A percentile compares a stretch with the other conserved stretches of the same genome.
Conservation (phyloP, 2,797 vertebrate genomes). For the Chiloscyllium punctatum region DNA sequence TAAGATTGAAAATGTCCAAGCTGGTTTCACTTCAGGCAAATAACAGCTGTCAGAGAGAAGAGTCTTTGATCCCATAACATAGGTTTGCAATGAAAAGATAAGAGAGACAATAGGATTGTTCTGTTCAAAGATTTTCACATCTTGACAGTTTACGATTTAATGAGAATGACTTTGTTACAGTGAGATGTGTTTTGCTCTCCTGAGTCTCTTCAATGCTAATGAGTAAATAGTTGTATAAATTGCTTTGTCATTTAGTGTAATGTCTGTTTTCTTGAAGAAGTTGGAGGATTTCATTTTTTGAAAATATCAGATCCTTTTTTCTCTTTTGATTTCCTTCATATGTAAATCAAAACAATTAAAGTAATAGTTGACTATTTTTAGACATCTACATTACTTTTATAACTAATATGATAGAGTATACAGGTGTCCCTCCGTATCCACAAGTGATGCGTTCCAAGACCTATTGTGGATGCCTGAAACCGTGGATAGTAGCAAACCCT, state of each 20-base stretch:
- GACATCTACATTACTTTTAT: not conserved
- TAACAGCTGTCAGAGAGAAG: constrained; percentile 20
- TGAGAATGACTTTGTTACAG: constrained; percentile 2
- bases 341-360: not conserved
- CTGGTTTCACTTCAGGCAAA: not conserved
- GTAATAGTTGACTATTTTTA: not conserved
- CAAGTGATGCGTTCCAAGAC: no score
- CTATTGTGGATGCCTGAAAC: no score
- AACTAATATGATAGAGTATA: not conserved
- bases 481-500: no score
- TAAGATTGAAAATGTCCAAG: constrained; percentile 26
- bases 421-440: no score
- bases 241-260: constrained; percentile 4
- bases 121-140: not conserved
- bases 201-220: constrained; percentile 33
- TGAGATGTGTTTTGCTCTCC: not conserved
- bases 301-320: not conserved
- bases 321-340: not conserved
- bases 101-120: constrained; percentile 11
- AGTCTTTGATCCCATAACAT: not conserved
- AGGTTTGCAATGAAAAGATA: not conserved
- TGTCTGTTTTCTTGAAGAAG: not conserved
- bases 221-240: constrained; percentile 34
- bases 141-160: constrained; percentile 28
- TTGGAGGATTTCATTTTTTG: not conserved